phyloP scores from a whole-genome alignment of 2,797 vertebrate species.

The Staurois parvus region DNA sequence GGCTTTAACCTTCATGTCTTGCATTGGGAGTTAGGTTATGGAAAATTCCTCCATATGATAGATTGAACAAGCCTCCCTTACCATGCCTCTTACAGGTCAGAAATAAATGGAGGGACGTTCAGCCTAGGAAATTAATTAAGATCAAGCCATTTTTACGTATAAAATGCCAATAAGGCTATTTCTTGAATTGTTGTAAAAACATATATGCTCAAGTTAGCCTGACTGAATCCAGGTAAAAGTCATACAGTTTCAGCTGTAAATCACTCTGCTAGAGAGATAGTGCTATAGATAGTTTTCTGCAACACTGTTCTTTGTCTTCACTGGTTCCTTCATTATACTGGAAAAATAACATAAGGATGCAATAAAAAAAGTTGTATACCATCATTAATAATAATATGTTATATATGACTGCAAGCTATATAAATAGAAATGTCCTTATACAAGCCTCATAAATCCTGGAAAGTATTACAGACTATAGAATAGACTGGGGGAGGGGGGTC shows the following conservation, averaged over 20 bases:
- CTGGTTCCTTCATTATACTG: background rate
- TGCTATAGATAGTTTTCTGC: background rate
- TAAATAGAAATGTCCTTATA: background rate
- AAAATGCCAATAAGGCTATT: slow-evolving; percentile 30
- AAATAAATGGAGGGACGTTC: background rate
- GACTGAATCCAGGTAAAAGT: slow-evolving; percentile 9
- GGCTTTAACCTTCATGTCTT: slow-evolving; percentile 48
- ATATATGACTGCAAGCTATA: background rate
- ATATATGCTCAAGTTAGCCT: slow-evolving; percentile 7
- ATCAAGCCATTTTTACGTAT: slow-evolving; percentile 9
- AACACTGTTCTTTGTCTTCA: background rate
- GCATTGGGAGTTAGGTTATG: slow-evolving; percentile 17
- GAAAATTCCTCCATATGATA: slow-evolving; percentile 6
- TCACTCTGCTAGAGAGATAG: background rate
- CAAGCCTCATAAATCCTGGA: background rate
- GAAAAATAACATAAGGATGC: background rate
- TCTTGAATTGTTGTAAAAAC: slow-evolving; percentile 6
- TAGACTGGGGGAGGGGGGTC: too few relatives aligned
- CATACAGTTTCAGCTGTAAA: slow-evolving; percentile 16
- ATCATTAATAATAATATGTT: background rate
- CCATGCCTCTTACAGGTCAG: slow-evolving; percentile 28
- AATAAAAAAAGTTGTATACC: background rate
- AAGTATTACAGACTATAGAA: background rate
- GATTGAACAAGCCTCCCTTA: slow-evolving; percentile 13
- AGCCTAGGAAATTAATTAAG: slow-evolving; percentile 1